Conservation (phyloP, 2,888 invertebrate species). For the Drosophila melanosoma region DNA sequence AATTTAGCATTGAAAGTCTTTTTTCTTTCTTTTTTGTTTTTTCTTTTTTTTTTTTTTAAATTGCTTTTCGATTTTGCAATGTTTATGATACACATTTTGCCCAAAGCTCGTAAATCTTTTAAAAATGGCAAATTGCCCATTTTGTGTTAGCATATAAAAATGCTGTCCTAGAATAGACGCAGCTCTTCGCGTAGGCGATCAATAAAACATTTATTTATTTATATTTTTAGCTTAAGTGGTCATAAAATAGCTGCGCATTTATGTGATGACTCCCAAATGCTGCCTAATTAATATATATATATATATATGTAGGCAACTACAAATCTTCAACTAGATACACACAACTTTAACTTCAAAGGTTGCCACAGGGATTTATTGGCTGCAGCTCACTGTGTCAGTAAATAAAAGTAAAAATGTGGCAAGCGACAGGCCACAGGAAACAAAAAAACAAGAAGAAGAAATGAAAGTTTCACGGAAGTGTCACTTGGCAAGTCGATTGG, state of each 20-base stretch:
- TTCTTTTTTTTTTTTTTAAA: conserved; percentile 21
- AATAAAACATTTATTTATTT: conserved; percentile 77
- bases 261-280: conserved; percentile 41
- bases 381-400: conserved; percentile 35
- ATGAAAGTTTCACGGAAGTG: conserved; percentile 59
- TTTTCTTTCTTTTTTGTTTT: background rate
- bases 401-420: conserved; percentile 55
- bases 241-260: conserved; percentile 60
- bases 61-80: conserved; percentile 42
- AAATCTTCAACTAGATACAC: conserved; percentile 30
- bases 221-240: conserved; percentile 53
- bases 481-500: conserved; percentile 67
- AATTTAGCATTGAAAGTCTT: conserved; percentile 18
- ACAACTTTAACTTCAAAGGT: conserved; percentile 32
- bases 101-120: conserved; percentile 71
- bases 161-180: conserved; percentile 1
- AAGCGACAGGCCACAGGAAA: conserved; percentile 24
- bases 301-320: conserved; percentile 40
- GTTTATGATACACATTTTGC: conserved; percentile 64
- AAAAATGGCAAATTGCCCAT: conserved; percentile 68
- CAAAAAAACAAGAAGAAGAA: background rate
- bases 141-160: conserved; percentile 47
- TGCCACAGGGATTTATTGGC: conserved; percentile 51
- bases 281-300: conserved; percentile 63
- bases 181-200: conserved; percentile 48